These are phyloP conservation scores for Plumapathes pennacea DNA, from an alignment of 92 coral and sea anemone genomes.

Conservation along the genomic window DNA sequence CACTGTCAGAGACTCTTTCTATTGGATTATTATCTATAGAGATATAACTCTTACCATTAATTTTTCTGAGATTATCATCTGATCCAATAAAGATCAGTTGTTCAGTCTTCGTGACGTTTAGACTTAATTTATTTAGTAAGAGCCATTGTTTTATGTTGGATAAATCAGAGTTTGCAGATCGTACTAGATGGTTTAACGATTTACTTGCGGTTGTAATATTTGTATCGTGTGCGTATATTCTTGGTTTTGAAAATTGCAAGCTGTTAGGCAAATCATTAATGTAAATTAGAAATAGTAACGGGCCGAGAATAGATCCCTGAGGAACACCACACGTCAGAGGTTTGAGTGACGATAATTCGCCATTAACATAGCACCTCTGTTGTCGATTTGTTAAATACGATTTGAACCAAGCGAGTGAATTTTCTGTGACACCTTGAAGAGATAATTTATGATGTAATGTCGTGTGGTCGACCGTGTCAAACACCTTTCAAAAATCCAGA, in stretches of 20 bases:
- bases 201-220: no score
- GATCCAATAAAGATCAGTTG: no score
- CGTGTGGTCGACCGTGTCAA: slow-evolving; percentile 28
- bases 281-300: slow-evolving; percentile 17
- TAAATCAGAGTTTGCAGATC: no score
- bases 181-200: no score
- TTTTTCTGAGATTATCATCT: no score
- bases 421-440: no score
- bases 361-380: slow-evolving; percentile 17
- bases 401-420: slow-evolving; percentile 17
- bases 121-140: no score
- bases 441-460: slow-evolving; percentile 14
- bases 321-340: slow-evolving; percentile 16
- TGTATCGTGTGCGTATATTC: slow-evolving; percentile 21
- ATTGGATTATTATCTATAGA: no score
- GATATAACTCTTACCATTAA: no score
- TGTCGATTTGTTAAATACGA: slow-evolving; percentile 29
- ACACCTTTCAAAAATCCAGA: slow-evolving; percentile 27
- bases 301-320: slow-evolving; percentile 18
- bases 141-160: no score
- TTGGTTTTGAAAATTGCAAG: not conserved
- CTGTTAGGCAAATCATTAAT: slow-evolving; percentile 26
- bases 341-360: slow-evolving; percentile 1
- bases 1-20: no score
- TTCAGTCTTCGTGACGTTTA: no score